Percentiles rank a stretch among this genome's conserved stretches.
phyloP scores from a whole-genome alignment of 2,888 invertebrate species.

The Oeneis ivallda region DNA sequence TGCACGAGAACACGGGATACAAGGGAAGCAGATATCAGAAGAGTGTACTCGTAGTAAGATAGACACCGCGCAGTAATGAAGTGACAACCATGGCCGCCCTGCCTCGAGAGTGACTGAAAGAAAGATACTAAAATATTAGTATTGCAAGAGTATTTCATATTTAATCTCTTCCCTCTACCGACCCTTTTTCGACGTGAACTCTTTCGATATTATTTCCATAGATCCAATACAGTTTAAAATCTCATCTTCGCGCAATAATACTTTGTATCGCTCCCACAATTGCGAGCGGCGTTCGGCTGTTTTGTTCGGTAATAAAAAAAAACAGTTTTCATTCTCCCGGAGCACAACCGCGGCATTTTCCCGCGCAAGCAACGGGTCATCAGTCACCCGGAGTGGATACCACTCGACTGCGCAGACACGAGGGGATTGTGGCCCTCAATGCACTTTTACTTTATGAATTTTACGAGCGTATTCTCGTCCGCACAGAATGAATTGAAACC shows the following conservation, averaged over 20 bases:
- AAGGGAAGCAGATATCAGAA: too few relatives aligned
- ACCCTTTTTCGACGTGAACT: not conserved
- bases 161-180: not conserved
- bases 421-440: constrained; percentile 61
- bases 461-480: constrained; percentile 23
- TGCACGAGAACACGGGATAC: too few relatives aligned
- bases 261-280: constrained; percentile 27
- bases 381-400: constrained; percentile 50
- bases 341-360: constrained; percentile 54
- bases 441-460: constrained; percentile 59
- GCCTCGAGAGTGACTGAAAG: too few relatives aligned
- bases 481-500: constrained; percentile 5
- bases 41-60: too few relatives aligned
- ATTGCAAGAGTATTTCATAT: not conserved
- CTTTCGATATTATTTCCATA: not conserved
- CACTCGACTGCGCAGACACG: constrained; percentile 56
- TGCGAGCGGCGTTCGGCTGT: constrained; percentile 28
- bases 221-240: constrained; percentile 8
- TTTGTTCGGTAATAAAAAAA: constrained; percentile 30
- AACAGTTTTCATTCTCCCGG: constrained; percentile 42
- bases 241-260: constrained; percentile 20
- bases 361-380: constrained; percentile 49
- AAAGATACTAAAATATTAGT: too few relatives aligned
- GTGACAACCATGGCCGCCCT: too few relatives aligned
- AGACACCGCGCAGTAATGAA: too few relatives aligned